Percentiles rank a stretch among this genome's conserved stretches.
These are phyloP conservation scores for Dipodomys ordii DNA, from an alignment of 2,113 vertebrate species.

Conservation along the genomic window DNA sequence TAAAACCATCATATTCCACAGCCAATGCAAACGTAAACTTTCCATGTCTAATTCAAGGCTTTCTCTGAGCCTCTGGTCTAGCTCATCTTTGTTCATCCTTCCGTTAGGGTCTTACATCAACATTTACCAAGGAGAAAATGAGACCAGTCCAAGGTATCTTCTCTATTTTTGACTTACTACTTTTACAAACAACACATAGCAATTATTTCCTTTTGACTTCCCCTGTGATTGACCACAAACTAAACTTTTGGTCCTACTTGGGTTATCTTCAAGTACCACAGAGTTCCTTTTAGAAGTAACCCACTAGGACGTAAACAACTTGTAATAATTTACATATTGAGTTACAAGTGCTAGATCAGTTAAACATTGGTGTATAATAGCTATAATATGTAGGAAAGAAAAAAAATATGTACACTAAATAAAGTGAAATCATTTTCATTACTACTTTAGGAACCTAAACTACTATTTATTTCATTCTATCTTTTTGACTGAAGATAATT, in stretches of 20 bases:
- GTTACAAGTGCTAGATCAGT: not conserved
- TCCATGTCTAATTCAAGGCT: not conserved
- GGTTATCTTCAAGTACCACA: not conserved
- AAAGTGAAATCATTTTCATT: not conserved
- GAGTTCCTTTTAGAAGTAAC: constrained; percentile 40
- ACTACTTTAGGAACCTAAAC: not conserved
- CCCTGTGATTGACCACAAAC: not conserved
- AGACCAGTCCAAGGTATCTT: not conserved
- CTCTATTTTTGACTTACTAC: not conserved
- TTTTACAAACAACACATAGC: not conserved
- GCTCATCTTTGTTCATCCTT: not conserved
- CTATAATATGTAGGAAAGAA: not conserved
- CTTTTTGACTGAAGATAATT: not conserved
- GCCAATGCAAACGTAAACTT: not conserved
- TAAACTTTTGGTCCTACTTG: not conserved
- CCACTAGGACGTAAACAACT: not conserved
- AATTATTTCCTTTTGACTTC: not conserved
- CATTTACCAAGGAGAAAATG: not conserved
- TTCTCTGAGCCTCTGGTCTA: not conserved
- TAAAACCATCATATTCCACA: not conserved
- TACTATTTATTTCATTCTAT: not conserved
- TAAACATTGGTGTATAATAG: not conserved
- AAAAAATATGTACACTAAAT: not conserved
- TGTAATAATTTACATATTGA: constrained; percentile 2
- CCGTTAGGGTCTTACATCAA: not conserved